phyloP scores from a whole-genome alignment of 64 coral and sea anemone species.

The Acropora yongei region DNA sequence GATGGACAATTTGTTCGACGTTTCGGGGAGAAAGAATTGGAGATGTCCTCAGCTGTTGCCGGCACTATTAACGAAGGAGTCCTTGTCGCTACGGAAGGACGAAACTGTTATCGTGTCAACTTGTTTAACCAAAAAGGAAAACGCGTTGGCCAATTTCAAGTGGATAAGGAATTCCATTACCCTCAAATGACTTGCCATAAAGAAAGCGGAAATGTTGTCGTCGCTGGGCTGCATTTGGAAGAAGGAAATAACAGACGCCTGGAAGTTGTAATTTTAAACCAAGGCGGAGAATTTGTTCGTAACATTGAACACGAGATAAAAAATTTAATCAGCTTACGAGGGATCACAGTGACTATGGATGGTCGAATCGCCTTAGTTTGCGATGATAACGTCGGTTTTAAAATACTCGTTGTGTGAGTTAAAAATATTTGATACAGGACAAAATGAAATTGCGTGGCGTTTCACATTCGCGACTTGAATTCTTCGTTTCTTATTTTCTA shows the following conservation, averaged over 20 bases:
- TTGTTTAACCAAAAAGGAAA: conserved; percentile 24
- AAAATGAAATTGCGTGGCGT: too few species aligned
- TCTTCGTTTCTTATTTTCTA: too few species aligned
- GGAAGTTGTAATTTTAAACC: conserved; percentile 3
- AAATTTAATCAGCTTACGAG: neutral
- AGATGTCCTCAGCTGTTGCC: neutral
- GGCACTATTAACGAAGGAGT: neutral
- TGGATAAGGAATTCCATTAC: neutral
- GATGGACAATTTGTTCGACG: conserved; percentile 21
- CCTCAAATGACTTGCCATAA: conserved; percentile 19
- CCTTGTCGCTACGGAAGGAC: neutral
- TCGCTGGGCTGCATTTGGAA: neutral
- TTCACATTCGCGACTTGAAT: too few species aligned
- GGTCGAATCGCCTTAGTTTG: conserved; percentile 30
- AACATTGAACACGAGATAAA: neutral
- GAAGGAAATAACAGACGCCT: neutral
- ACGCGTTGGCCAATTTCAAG: conserved; percentile 12
- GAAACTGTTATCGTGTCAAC: neutral
- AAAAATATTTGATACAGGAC: neutral
- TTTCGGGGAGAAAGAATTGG: conserved; percentile 13
- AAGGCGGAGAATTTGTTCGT: conserved; percentile 24
- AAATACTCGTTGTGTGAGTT: neutral
- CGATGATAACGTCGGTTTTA: neutral
- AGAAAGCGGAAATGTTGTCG: conserved; percentile 15
- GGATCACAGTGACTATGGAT: conserved; percentile 16